Percentiles rank a stretch among this genome's conserved stretches.
phyloP scores from a whole-genome alignment of 2,113 vertebrate species.

The Tor tambroides region DNA sequence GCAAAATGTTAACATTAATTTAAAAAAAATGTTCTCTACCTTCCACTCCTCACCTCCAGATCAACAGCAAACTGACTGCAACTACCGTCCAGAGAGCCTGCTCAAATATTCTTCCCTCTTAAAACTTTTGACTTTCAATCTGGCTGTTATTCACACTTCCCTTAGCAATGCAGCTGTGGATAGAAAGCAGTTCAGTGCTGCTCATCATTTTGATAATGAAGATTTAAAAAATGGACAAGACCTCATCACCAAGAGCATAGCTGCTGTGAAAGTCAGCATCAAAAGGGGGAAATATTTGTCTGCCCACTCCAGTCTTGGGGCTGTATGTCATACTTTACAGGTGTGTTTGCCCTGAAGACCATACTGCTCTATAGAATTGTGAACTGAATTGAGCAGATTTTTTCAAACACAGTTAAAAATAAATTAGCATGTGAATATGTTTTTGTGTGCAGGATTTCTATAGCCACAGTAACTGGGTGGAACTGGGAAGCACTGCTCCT shows the following conservation, averaged over 20 bases:
- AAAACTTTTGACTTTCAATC: not conserved
- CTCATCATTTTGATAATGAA: slow-evolving; percentile 70
- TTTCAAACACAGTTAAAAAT: too few species aligned
- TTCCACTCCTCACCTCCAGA: not conserved
- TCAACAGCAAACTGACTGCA: not conserved
- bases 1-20: not conserved
- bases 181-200: not conserved
- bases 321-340: slow-evolving; percentile 1
- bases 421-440: too few species aligned
- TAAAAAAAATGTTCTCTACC: not conserved
- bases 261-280: too few species aligned
- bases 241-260: slow-evolving; percentile 15
- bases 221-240: slow-evolving; percentile 57
- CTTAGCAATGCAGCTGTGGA: slow-evolving; percentile 11
- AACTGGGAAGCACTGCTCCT: too few species aligned
- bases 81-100: slow-evolving; percentile 1
- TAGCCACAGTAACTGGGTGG: not conserved
- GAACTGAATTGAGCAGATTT: too few species aligned
- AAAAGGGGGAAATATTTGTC: too few species aligned
- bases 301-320: too few species aligned
- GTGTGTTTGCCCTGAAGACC: slow-evolving; percentile 42
- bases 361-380: too few species aligned
- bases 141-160: not conserved
- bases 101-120: not conserved
- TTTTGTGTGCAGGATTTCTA: slow-evolving; percentile 26